Evolutionary conservation across 2,888 invertebrate genomes (phyloP).

Genomic region (Agrenia bidenticulata): DNA sequence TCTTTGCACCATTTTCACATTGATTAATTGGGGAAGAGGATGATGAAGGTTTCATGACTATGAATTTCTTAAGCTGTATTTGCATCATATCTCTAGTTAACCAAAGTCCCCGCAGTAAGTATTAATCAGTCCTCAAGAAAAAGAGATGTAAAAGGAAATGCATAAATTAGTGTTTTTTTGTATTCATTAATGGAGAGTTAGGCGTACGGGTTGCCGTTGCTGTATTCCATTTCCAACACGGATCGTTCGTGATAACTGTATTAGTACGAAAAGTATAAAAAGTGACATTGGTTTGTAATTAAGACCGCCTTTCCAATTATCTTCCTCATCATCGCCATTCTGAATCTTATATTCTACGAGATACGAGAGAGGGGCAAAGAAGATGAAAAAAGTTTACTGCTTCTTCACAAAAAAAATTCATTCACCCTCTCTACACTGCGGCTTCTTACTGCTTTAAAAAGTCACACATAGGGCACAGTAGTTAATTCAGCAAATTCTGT

Average conservation of each 20-base stretch:
- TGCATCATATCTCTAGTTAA: background rate
- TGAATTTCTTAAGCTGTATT: conserved; percentile 6
- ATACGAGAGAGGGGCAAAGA: conserved; percentile 13
- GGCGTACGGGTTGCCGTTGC: no score
- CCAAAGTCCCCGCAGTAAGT: background rate
- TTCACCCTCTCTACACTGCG: conserved; percentile 6
- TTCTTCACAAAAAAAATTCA: conserved; percentile 11
- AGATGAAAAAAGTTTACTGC: conserved; percentile 23
- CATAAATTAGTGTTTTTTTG: no score
- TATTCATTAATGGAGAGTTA: no score
- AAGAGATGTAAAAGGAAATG: no score
- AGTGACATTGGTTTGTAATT: conserved; percentile 49
- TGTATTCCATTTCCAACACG: background rate
- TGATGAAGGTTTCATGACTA: conserved; percentile 1
- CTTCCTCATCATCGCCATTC: conserved; percentile 20
- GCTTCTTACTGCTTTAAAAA: no score
- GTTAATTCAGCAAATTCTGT: no score
- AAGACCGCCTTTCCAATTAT: conserved; percentile 42
- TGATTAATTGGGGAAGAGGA: background rate
- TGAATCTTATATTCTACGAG: no score
- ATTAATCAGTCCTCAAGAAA: no score
- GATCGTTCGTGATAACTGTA: conserved; percentile 44
- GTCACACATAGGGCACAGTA: background rate
- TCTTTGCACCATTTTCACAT: background rate
- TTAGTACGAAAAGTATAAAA: conserved; percentile 33